phyloP scores from a whole-genome alignment of 2,888 invertebrate genomes.

The Alloscopus bannaensis region DNA sequence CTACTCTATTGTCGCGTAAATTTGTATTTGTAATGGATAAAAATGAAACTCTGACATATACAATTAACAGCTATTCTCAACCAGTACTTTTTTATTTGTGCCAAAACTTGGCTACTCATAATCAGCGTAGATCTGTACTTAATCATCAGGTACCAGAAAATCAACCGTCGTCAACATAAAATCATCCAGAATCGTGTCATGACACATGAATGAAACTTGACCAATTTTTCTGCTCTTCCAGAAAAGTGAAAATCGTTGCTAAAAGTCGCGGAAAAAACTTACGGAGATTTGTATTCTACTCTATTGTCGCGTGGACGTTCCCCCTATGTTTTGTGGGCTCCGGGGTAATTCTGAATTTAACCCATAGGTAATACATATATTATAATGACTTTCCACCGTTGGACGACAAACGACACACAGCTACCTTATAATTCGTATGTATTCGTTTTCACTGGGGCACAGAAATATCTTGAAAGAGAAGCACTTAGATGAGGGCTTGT shows the following conservation, averaged over 20 bases:
- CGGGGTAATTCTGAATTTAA: conserved; percentile 43
- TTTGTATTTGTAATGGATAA: no score
- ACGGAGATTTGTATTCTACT: conserved; percentile 31
- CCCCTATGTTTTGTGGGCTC: conserved; percentile 35
- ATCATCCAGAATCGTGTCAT: neutral
- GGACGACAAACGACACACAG: no score
- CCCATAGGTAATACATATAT: conserved; percentile 32
- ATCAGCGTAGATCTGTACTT: conserved; percentile 49
- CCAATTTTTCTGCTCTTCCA: conserved; percentile 11
- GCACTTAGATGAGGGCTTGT: conserved; percentile 22
- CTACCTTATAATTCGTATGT: neutral
- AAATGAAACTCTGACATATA: no score
- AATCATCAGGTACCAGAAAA: conserved; percentile 38
- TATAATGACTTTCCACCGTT: no score
- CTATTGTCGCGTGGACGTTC: conserved; percentile 44
- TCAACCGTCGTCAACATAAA: neutral
- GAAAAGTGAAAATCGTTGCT: conserved; percentile 22
- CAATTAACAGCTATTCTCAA: conserved; percentile 36
- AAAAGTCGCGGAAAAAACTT: conserved; percentile 17
- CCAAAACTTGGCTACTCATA: conserved; percentile 59
- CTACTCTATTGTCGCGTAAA: conserved; percentile 38
- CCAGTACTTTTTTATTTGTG: conserved; percentile 51
- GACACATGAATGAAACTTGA: conserved; percentile 3
- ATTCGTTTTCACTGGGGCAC: neutral
- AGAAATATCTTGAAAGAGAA: conserved; percentile 15